A percentile compares a stretch with the other conserved stretches of the same genome.
Evolutionary conservation across 2,888 invertebrate species (phyloP).

Genomic region (Blera fallax): DNA sequence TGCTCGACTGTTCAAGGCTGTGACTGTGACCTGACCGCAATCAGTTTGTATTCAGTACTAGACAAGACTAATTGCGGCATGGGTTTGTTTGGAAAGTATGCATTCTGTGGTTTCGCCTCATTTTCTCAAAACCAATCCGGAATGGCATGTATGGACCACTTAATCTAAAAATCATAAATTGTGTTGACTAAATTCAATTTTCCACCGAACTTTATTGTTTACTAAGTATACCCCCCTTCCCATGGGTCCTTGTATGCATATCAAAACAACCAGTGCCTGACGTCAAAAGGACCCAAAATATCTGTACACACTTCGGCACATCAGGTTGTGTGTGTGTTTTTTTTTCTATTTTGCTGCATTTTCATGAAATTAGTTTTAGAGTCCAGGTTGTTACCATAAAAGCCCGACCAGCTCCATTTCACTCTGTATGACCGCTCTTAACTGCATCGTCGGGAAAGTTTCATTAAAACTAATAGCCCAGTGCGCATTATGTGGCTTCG

Average conservation of each 20-base stretch:
- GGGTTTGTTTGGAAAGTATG: too few species aligned
- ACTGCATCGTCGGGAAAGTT: constrained; percentile 59
- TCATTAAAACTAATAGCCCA: constrained; percentile 71
- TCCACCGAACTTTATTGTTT: too few species aligned
- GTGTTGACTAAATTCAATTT: too few species aligned
- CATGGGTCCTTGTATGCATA: too few species aligned
- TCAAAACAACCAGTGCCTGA: not conserved
- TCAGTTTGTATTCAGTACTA: too few species aligned
- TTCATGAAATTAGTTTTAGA: constrained; percentile 39
- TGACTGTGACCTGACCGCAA: too few species aligned
- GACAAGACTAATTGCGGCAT: too few species aligned
- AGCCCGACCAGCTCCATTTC: not conserved
- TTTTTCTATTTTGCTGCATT: constrained; percentile 1
- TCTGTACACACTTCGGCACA: not conserved
- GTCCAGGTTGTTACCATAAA: constrained; percentile 33
- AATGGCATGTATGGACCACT: too few species aligned
- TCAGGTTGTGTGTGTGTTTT: not conserved
- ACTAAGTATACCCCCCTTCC: not conserved
- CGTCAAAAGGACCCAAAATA: not conserved
- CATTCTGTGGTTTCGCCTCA: too few species aligned
- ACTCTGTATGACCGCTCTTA: constrained; percentile 29
- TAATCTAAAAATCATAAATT: too few species aligned
- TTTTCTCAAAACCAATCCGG: too few species aligned
- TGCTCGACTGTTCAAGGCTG: too few species aligned
- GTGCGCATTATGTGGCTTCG: constrained; percentile 64